A percentile compares a stretch with the other conserved stretches of the same genome.
phyloP scores from a whole-genome alignment of 2,113 vertebrate species.

The Hippoglossus stenolepis region DNA sequence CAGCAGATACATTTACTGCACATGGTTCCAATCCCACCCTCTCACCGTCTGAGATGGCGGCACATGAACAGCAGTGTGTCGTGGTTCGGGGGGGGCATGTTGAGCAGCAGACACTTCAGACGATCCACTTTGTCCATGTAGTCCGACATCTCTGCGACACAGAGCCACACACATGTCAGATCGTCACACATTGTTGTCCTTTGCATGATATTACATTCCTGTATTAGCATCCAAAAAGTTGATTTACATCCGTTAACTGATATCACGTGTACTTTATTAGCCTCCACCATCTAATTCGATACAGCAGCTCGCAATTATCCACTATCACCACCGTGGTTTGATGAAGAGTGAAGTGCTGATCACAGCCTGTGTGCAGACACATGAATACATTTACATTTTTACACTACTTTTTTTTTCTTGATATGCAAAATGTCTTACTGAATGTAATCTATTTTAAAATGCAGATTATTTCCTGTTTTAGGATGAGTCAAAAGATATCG shows the following conservation, averaged over 20 bases:
- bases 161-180: conserved; percentile 27
- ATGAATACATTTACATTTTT: background rate
- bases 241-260: conserved; percentile 37
- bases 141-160: conserved; percentile 83
- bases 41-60: conserved; percentile 88
- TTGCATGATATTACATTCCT: conserved; percentile 7
- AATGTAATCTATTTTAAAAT: background rate
- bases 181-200: background rate
- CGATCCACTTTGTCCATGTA: conserved; percentile 83
- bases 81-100: conserved; percentile 85
- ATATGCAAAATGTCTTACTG: conserved; percentile 11
- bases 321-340: conserved; percentile 18
- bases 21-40: background rate
- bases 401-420: background rate
- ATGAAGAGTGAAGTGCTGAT: conserved; percentile 14
- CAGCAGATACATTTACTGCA: background rate
- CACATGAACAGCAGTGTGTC: conserved; percentile 88
- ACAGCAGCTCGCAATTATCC: conserved; percentile 12
- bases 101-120: conserved; percentile 84
- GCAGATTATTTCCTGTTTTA: conserved; percentile 2
- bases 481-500: conserved; percentile 8
- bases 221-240: conserved; percentile 15
- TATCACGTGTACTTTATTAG: conserved; percentile 6
- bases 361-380: background rate
- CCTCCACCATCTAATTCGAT: conserved; percentile 32